Percentiles rank a stretch among this genome's conserved stretches.
phyloP scores from a whole-genome alignment of 2,113 vertebrate genomes.

The Monarcha castaneiventris region DNA sequence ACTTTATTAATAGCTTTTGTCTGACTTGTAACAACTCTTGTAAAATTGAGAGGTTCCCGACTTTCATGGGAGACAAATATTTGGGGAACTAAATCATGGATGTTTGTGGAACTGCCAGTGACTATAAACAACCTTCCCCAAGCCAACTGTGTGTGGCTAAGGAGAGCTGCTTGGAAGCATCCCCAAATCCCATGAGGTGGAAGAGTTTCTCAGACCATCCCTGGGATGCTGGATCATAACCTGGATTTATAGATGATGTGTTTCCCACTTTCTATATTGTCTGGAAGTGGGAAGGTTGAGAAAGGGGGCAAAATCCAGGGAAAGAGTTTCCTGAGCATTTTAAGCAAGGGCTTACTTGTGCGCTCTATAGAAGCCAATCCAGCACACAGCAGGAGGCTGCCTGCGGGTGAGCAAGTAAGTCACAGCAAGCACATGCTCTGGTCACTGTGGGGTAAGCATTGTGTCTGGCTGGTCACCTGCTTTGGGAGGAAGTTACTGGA shows the following conservation, averaged over 20 bases:
- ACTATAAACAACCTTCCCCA: not conserved
- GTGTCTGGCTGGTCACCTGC: not conserved
- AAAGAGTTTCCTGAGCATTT: not conserved
- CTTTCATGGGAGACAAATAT: not conserved
- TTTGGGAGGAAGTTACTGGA: not conserved
- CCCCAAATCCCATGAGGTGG: not conserved
- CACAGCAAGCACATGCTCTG: not conserved
- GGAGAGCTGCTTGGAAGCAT: not conserved
- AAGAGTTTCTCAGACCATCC: not conserved
- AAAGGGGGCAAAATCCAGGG: not conserved
- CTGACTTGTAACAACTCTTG: not conserved
- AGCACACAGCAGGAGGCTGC: not conserved
- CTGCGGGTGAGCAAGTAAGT: not conserved
- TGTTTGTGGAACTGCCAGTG: conserved; percentile 12
- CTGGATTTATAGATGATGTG: not conserved
- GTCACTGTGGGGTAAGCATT: not conserved
- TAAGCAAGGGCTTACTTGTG: not conserved
- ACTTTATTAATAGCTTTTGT: conserved; percentile 37
- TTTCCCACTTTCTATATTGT: not conserved
- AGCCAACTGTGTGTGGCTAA: not conserved
- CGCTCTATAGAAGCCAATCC: not conserved
- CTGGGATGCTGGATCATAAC: not conserved
- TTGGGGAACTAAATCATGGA: not conserved
- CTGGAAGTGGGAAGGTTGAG: not conserved
- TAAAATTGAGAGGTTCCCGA: conserved; percentile 20